These are phyloP conservation scores for Serrognathus titanus DNA, from an alignment of 2,888 invertebrate species.

Conservation along the genomic window DNA sequence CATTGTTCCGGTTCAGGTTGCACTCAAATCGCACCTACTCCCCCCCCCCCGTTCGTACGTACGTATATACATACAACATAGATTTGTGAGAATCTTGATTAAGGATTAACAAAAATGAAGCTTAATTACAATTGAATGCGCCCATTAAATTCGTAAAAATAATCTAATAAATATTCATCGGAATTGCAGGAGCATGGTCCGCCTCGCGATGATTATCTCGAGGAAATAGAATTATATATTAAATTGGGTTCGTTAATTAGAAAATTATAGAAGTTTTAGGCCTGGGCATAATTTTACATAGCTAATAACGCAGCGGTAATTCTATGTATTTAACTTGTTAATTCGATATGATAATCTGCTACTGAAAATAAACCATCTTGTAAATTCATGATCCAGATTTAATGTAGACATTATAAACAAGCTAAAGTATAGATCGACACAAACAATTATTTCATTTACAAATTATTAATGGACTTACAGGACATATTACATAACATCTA, in stretches of 20 bases:
- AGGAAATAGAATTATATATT: background rate
- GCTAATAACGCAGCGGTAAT: too few relatives aligned
- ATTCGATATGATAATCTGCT: too few relatives aligned
- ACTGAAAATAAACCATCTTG: too few relatives aligned
- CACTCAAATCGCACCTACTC: background rate
- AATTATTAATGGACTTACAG: too few relatives aligned
- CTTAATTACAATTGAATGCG: conserved; percentile 9
- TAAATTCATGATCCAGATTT: too few relatives aligned
- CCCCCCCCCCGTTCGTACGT: background rate
- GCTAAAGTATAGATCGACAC: too few relatives aligned
- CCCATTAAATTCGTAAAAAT: conserved; percentile 3
- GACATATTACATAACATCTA: too few relatives aligned
- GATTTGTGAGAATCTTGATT: conserved; percentile 10
- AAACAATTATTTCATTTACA: too few relatives aligned
- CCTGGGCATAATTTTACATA: too few relatives aligned
- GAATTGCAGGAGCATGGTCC: background rate
- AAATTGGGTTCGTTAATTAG: background rate
- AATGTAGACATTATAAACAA: too few relatives aligned
- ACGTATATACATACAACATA: background rate
- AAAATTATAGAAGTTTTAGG: background rate
- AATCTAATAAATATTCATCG: conserved; percentile 9
- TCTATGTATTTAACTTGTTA: too few relatives aligned
- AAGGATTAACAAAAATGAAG: conserved; percentile 4
- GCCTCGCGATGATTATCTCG: background rate
- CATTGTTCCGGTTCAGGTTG: conserved; percentile 5